phyloP scores from a whole-genome alignment of 2,113 vertebrate genomes.

The Thymallus thymallus region DNA sequence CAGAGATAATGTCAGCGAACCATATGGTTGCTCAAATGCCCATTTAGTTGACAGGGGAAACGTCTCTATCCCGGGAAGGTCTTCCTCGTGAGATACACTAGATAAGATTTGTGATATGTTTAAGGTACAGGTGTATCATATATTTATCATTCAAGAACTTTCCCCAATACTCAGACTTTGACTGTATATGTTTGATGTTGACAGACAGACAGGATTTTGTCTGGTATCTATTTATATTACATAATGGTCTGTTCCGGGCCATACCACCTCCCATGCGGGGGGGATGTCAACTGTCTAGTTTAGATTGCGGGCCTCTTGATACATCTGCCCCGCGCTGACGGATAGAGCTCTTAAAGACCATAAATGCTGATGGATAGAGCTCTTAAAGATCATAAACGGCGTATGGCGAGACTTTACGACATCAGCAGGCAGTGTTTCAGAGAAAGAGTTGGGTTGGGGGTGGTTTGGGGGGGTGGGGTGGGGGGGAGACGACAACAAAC shows the following conservation, averaged over 20 bases:
- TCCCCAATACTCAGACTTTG: neutral
- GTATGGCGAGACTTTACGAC: conserved; percentile 53
- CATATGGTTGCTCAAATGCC: conserved; percentile 78
- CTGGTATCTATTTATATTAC: neutral
- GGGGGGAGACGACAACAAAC: neutral
- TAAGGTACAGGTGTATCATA: too few species aligned
- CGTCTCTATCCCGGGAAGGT: conserved; percentile 66
- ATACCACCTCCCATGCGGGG: neutral
- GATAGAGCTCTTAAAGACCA: conserved; percentile 58
- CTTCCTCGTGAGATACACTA: too few species aligned
- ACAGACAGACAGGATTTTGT: neutral
- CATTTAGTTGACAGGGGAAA: conserved; percentile 75
- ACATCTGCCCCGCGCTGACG: conserved; percentile 36
- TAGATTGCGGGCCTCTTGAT: neutral
- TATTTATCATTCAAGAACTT: neutral
- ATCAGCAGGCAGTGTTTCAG: neutral
- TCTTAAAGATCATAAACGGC: conserved; percentile 62
- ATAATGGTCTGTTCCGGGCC: neutral
- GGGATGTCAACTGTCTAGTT: too few species aligned
- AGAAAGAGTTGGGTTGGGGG: neutral
- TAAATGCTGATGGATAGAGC: conserved; percentile 49
- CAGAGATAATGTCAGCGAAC: conserved; percentile 78
- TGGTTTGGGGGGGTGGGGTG: neutral
- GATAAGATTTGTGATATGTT: too few species aligned
- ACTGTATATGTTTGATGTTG: neutral